Evolutionary conservation across 2,888 invertebrate species (phyloP), one percentile per base, ranked within the genome.

Genomic region (Callyntrura sp.): DNA sequence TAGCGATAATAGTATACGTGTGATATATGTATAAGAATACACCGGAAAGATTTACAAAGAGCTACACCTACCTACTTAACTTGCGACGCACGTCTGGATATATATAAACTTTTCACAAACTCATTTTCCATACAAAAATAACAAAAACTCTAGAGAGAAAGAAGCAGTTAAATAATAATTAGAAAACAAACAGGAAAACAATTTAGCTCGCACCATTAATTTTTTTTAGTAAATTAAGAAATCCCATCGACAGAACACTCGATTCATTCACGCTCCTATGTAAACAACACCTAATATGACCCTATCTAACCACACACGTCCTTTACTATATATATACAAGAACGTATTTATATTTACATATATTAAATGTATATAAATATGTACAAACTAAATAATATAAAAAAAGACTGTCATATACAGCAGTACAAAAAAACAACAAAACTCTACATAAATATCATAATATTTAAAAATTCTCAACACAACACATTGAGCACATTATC

Each of bases 401-500:
- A 45, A 76, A 65, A 68, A 86, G 65, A 86, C n/a, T 57, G 57
- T 17, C 2, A 62, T 11, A 17, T 62, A 62, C 17, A 62, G 23
- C 11, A 62, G 17, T 11, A 23, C 17, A n/a, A 62, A n/a, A 62
- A 12, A 35, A 35, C 35, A 70, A 70, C 17, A 70, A 70, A 70
- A 55, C 76, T 25, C 17, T 1, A 12, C 8, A 76, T 6, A 76
- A 76, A 76, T 55, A 45, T 35, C 28, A 14, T 65, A 65, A 65
- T 20, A 20, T 73, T 51, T 60, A 70, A 28, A 48, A 43, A 73
- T 76, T 84, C 89, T 89, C 89, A 89, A 89, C 89, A 89, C 89
- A 89, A 89, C 89, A 89, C 89, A 89, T 89, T 89, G 89, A 89
- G 89, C 89, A 89, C 89, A 84, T 88, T 60, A 89, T 89, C 89